Evolutionary conservation across 1,140 invertebrate species (phyloP).

Genomic region (Streblospio benedicti): DNA sequence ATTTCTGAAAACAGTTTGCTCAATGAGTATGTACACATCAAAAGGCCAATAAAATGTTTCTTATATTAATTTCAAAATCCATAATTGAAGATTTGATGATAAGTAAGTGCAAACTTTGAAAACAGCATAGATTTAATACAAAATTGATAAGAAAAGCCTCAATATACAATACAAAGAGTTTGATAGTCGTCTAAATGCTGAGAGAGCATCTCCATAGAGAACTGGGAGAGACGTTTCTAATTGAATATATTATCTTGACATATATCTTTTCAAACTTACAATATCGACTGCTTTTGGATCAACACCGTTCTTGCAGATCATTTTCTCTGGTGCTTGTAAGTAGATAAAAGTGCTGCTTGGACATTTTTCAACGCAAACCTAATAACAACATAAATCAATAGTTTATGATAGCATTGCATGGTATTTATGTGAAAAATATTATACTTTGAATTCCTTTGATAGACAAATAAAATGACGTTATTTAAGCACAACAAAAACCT

Average conservation of each 20-base stretch:
- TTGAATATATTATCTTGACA: background rate
- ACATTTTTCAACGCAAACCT: slow-evolving; percentile 4
- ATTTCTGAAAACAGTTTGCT: too few relatives aligned
- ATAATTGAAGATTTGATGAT: too few relatives aligned
- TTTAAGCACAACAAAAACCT: too few relatives aligned
- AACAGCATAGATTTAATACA: background rate
- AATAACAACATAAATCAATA: too few relatives aligned
- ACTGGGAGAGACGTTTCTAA: background rate
- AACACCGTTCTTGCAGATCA: slow-evolving; percentile 61
- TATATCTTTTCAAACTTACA: background rate
- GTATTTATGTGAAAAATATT: too few relatives aligned
- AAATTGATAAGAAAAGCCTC: background rate
- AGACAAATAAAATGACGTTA: too few relatives aligned
- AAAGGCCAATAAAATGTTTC: too few relatives aligned
- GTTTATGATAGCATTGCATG: too few relatives aligned
- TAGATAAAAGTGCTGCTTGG: background rate
- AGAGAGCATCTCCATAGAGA: background rate
- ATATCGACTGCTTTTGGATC: background rate
- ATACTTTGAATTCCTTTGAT: too few relatives aligned
- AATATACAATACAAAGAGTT: background rate
- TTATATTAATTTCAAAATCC: too few relatives aligned
- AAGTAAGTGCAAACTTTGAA: too few relatives aligned
- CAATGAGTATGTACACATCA: too few relatives aligned
- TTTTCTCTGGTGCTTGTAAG: slow-evolving; percentile 26
- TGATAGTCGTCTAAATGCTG: background rate